A percentile compares a stretch with the other conserved stretches of the same genome.
phyloP scores from a whole-genome alignment of 2,888 invertebrate genomes.

The Mythimna loreyi region DNA sequence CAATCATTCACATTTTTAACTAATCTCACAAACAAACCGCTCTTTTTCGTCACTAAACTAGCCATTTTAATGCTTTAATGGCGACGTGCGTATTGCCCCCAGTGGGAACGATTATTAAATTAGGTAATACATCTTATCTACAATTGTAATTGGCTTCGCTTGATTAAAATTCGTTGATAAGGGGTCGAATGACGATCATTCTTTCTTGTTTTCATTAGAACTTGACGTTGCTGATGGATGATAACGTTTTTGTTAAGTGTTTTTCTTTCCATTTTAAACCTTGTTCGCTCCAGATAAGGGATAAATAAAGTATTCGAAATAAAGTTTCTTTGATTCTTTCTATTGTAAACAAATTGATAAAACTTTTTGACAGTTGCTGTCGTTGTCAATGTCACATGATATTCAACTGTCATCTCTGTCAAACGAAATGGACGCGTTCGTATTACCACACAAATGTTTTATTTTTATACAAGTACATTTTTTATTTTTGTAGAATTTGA shows the following conservation, averaged over 20 bases:
- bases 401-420: conserved; percentile 2
- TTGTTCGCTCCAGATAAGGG: neutral
- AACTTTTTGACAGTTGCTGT: conserved; percentile 38
- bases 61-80: conserved; percentile 74
- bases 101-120: conserved; percentile 68
- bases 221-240: conserved; percentile 36
- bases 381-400: conserved; percentile 1
- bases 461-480: neutral
- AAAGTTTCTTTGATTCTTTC: neutral
- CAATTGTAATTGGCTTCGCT: conserved; percentile 83
- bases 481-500: conserved; percentile 5
- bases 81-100: conserved; percentile 50
- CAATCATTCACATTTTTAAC: conserved; percentile 78
- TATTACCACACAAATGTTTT: neutral
- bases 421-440: conserved; percentile 33
- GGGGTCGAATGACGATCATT: conserved; percentile 63
- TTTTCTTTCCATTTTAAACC: conserved; percentile 41
- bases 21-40: conserved; percentile 73
- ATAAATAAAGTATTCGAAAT: neutral
- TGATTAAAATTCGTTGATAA: conserved; percentile 77
- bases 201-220: conserved; percentile 51
- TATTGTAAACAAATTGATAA: neutral
- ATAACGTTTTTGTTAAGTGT: conserved; percentile 1
- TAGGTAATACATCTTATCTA: conserved; percentile 85
- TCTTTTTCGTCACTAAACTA: conserved; percentile 75